These are phyloP conservation scores for Chlorospingus flavigularis DNA, from an alignment of 2,797 vertebrate genomes.

Conservation along the genomic window DNA sequence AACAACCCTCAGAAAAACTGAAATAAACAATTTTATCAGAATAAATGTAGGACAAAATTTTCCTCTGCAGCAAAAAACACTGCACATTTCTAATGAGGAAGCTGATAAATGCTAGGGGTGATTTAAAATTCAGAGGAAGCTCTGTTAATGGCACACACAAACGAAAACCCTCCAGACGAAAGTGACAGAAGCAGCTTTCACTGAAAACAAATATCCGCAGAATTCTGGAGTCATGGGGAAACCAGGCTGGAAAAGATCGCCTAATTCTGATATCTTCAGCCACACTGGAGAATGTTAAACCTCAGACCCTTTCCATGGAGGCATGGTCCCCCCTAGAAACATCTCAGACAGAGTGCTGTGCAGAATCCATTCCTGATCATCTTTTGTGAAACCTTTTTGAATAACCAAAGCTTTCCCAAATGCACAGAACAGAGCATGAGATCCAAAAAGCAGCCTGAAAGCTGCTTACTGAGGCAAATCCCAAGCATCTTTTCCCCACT, in stretches of 20 bases:
- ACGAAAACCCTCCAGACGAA: not conserved
- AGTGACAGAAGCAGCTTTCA: not conserved
- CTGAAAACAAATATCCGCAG: not conserved
- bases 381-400: not conserved
- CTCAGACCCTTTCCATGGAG: not conserved
- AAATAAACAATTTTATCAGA: not conserved
- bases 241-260: not conserved
- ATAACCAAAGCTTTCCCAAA: not conserved
- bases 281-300: not conserved
- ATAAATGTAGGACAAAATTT: not conserved
- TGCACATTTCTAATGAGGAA: not conserved
- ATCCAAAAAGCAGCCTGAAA: not conserved
- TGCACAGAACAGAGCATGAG: not conserved
- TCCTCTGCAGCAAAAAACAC: not conserved
- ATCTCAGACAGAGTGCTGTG: not conserved
- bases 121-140: not conserved
- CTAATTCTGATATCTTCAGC: not conserved
- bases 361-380: not conserved
- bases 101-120: not conserved
- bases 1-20: not conserved
- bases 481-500: not conserved
- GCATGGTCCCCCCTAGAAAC: not conserved
- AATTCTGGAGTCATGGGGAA: not conserved
- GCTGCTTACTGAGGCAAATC: not conserved
- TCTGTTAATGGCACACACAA: not conserved